These are phyloP conservation scores for Steinernema hermaphroditum DNA, from an alignment of 2,888 invertebrate genomes.

Conservation along the genomic window DNA sequence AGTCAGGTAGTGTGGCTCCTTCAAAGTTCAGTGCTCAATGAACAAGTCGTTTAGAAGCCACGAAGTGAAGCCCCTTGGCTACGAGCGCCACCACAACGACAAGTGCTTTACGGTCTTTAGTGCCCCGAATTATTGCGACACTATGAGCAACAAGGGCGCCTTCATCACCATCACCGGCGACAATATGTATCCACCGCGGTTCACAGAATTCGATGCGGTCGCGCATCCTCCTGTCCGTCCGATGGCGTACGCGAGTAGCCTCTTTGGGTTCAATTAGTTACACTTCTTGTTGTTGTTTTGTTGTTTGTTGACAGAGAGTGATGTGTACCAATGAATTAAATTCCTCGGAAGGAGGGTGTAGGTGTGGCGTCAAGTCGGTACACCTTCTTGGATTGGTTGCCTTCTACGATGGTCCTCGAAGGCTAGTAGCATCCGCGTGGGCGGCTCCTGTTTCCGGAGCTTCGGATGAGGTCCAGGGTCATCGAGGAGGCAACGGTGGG, in stretches of 20 bases:
- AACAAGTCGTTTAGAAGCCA: constrained; percentile 32
- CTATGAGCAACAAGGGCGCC: constrained; percentile 95
- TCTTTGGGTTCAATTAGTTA: constrained; percentile 47
- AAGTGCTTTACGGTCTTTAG: constrained; percentile 76
- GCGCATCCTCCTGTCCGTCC: constrained; percentile 68
- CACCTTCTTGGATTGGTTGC: too few species aligned
- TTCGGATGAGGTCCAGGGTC: too few species aligned
- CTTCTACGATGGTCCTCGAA: too few species aligned
- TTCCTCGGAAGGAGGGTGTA: too few species aligned
- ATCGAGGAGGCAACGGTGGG: too few species aligned
- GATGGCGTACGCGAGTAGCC: constrained; percentile 60
- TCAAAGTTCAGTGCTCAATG: too few species aligned
- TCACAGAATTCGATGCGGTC: constrained; percentile 89
- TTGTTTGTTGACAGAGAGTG: not conserved
- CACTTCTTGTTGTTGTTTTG: constrained; percentile 4
- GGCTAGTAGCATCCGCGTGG: too few species aligned
- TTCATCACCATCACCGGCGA: constrained; percentile 88
- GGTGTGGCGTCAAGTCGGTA: too few species aligned
- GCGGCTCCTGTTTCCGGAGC: too few species aligned
- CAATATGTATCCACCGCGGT: constrained; percentile 78
- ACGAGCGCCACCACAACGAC: constrained; percentile 89
- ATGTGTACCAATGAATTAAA: too few species aligned
- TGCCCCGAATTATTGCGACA: constrained; percentile 91
- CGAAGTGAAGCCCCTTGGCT: constrained; percentile 74
- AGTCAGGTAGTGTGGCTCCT: too few species aligned